These are phyloP conservation scores for Ciconia stormi DNA, from an alignment of 2,113 vertebrate genomes.

Conservation along the genomic window DNA sequence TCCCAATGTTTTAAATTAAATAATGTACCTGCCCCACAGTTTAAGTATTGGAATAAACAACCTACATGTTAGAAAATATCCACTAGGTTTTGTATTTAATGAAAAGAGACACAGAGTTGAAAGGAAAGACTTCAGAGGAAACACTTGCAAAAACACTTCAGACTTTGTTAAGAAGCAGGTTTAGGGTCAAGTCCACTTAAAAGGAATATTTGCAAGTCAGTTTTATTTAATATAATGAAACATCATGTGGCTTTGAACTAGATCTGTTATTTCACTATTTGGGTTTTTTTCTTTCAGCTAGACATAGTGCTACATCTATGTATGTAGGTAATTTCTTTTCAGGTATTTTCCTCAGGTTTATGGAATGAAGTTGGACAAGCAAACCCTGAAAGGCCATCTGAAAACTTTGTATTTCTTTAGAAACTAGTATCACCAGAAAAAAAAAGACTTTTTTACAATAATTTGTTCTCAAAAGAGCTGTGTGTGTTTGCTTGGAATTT, in stretches of 20 bases:
- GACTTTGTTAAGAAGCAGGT: neutral
- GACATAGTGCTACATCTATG: neutral
- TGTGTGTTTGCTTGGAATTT: neutral
- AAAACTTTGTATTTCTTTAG: neutral
- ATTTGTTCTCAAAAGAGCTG: neutral
- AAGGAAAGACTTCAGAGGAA: neutral
- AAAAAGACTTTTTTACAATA: neutral
- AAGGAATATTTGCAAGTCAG: neutral
- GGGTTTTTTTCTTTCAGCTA: neutral
- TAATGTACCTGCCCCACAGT: neutral
- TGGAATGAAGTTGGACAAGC: neutral
- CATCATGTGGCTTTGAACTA: neutral
- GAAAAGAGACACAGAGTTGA: neutral
- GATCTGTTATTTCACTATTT: neutral
- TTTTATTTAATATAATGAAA: neutral
- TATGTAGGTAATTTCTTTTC: neutral
- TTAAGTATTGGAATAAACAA: neutral
- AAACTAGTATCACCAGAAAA: neutral
- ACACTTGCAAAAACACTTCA: neutral
- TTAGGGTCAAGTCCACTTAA: neutral
- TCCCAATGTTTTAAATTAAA: neutral
- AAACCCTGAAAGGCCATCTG: neutral
- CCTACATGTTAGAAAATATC: neutral
- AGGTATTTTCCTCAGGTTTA: neutral
- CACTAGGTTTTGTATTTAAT: neutral